Percentiles rank a stretch among this genome's conserved stretches.
Conservation (phyloP, 2,888 invertebrate species). For the Stratiomys singularior region DNA sequence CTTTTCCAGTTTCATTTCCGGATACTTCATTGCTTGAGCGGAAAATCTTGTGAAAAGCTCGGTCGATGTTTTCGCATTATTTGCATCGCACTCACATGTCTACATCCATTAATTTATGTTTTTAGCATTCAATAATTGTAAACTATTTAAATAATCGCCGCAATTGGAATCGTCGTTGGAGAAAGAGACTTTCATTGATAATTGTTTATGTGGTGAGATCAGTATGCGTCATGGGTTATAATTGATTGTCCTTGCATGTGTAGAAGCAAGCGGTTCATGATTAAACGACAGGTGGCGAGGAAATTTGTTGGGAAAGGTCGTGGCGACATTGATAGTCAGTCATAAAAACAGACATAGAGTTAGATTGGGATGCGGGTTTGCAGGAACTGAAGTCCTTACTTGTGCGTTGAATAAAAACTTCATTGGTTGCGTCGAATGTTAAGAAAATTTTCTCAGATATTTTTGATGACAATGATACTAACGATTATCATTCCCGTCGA, state of each 20-base stretch:
- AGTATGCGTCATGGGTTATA: background rate
- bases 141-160: conserved; percentile 30
- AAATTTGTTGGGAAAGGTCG: conserved; percentile 41
- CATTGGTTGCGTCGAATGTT: no score
- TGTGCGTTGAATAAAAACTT: background rate
- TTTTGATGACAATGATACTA: no score
- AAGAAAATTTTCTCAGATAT: no score
- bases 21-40: conserved; percentile 3
- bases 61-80: background rate
- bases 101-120: conserved; percentile 20
- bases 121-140: conserved; percentile 28
- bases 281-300: conserved; percentile 9
- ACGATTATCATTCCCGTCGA: no score
- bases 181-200: conserved; percentile 38
- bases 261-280: background rate
- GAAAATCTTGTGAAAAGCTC: conserved; percentile 25
- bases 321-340: conserved; percentile 21
- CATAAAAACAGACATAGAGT: conserved; percentile 18
- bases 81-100: conserved; percentile 17
- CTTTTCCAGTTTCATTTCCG: conserved; percentile 39
- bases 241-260: no score
- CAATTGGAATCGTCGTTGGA: conserved; percentile 24
- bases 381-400: background rate
- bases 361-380: background rate
- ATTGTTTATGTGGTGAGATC: conserved; percentile 2